Evolutionary conservation across 1,140 invertebrate genomes (phyloP).

Genomic region (Drosophila mayri): DNA sequence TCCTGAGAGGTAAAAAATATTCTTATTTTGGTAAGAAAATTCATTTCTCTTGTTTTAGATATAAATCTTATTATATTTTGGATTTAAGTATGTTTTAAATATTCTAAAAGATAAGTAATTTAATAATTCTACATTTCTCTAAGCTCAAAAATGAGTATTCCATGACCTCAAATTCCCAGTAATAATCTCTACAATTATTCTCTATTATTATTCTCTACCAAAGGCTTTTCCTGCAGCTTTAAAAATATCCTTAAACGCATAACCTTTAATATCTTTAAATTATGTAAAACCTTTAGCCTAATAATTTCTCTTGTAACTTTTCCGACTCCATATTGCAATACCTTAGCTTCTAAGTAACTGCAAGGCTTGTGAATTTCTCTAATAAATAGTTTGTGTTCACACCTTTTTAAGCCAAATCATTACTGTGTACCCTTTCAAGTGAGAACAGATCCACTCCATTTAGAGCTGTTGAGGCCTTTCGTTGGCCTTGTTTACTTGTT

Average conservation of each 20-base stretch:
- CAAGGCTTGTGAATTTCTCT: not conserved
- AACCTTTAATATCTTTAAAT: too few relatives aligned
- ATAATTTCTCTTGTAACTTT: not conserved
- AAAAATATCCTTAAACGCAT: not conserved
- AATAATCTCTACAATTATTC: too few relatives aligned
- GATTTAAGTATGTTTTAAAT: too few relatives aligned
- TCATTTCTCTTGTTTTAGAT: too few relatives aligned
- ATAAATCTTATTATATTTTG: too few relatives aligned
- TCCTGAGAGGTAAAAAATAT: too few relatives aligned
- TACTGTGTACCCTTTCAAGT: slow-evolving; percentile 3
- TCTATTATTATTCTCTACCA: not conserved
- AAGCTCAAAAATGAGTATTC: not conserved
- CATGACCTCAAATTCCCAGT: too few relatives aligned
- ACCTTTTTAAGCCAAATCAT: slow-evolving; percentile 12
- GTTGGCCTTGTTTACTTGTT: slow-evolving; percentile 8
- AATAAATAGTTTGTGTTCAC: slow-evolving; percentile 1
- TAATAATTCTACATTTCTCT: not conserved
- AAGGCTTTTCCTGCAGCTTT: not conserved
- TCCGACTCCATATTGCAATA: not conserved
- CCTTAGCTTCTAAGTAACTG: not conserved
- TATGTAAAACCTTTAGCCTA: not conserved
- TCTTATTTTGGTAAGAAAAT: too few relatives aligned
- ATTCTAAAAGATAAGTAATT: not conserved
- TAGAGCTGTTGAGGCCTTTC: slow-evolving; percentile 7
- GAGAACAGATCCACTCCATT: slow-evolving; percentile 13